Evolutionary conservation across 2,888 invertebrate species (phyloP), one percentile per base, ranked within the genome.

Genomic region (Apoderus coryli): DNA sequence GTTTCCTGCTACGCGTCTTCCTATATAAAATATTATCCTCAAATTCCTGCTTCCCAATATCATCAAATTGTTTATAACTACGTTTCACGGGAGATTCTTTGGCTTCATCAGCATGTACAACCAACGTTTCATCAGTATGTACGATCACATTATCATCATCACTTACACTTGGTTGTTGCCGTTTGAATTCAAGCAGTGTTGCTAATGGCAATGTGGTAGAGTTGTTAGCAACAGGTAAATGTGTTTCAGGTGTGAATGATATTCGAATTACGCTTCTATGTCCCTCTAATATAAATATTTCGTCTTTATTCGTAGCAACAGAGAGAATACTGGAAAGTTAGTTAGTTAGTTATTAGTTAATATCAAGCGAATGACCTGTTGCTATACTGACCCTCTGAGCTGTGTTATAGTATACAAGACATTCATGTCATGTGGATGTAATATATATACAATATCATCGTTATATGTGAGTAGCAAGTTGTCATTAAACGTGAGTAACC

Each of bases 281-380:
- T 0, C 82, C 82, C 53, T 84, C 81, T 45, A 90, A 60, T 27
- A 89, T 64, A 60, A 88, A 88, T 43, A 89, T 76, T 61, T 82
- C 82, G 42, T 75, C 73, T 50, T 69, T 69, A 44, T 65, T 61
- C 41, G 72, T 72, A 1, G 70, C 66, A 29, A 76, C 68, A 15
- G 64, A 64, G 34, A 69, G 47, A 34, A 71, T 65, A 42, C 70
- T 71, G 29, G 25, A 38, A 40, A 34, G 26, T 24, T 13, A n/a
- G n/a, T n/a, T n/a, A n/a, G n/a, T n/a, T n/a, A n/a, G n/a, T n/a
- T n/a, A n/a, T n/a, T n/a, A n/a, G n/a, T n/a, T n/a, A n/a, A n/a
- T n/a, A n/a, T n/a, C n/a, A n/a, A n/a, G n/a, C n/a, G n/a, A 15
- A 22, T 27, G 11, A n/a, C 16, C 11, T 23, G 14, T 22, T 35